These are phyloP conservation scores for Eueremaeus valkanovi DNA, from an alignment of 2,888 invertebrate species.

Conservation along the genomic window DNA sequence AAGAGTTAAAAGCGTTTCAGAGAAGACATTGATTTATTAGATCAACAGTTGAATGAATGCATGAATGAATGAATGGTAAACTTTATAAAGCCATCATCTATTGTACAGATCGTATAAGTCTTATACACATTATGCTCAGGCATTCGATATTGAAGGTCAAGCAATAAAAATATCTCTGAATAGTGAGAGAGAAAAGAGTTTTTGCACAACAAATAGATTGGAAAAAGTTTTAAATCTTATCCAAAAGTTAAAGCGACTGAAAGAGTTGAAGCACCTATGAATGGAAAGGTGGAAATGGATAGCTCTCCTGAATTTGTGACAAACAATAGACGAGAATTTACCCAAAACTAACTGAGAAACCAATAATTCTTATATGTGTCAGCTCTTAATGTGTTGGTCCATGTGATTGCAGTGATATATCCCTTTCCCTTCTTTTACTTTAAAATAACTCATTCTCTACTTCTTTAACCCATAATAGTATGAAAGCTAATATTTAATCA, in stretches of 20 bases:
- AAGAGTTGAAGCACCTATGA: constrained; percentile 19
- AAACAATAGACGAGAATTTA: not conserved
- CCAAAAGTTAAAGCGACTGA: not conserved
- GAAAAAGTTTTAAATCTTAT: not conserved
- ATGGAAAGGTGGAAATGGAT: constrained; percentile 4
- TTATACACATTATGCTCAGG: not conserved
- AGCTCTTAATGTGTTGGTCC: not conserved
- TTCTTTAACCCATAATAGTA: not conserved
- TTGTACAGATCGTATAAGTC: not conserved
- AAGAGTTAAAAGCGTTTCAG: not conserved
- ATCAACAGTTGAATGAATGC: not conserved
- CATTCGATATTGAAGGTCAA: constrained; percentile 12
- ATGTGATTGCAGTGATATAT: too few relatives aligned
- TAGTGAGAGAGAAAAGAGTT: not conserved
- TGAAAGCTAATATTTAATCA: not conserved
- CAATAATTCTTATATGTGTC: constrained; percentile 8
- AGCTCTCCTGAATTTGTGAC: not conserved
- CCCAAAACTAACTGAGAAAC: not conserved
- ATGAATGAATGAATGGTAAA: not conserved
- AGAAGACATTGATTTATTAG: constrained; percentile 6
- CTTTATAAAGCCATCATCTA: constrained; percentile 26
- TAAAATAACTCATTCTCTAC: not conserved
- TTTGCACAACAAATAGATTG: not conserved
- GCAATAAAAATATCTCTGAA: constrained; percentile 14
- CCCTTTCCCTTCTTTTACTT: not conserved